phyloP scores from a whole-genome alignment of 2,113 vertebrate species.

The Corythornis madagascariensis region DNA sequence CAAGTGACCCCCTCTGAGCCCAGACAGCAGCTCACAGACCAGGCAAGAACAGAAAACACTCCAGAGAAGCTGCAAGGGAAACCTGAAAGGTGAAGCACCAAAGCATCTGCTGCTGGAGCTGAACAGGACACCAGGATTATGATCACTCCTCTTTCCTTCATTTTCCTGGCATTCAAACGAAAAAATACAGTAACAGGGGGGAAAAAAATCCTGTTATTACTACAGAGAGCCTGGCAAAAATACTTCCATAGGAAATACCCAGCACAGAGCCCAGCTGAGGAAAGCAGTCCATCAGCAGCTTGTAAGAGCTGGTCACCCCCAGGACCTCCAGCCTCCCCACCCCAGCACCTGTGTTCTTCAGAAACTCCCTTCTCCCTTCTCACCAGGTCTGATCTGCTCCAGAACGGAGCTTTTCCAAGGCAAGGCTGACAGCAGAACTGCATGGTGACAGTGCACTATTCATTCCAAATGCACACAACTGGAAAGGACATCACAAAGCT shows the following conservation, averaged over 20 bases:
- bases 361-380: not conserved
- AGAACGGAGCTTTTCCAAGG: not conserved
- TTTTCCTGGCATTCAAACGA: not conserved
- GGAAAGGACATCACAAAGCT: not conserved
- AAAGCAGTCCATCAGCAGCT: not conserved
- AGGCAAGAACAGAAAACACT: not conserved
- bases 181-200: not conserved
- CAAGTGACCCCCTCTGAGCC: not conserved
- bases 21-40: not conserved
- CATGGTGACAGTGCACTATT: not conserved
- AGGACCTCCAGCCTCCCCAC: not conserved
- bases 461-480: not conserved
- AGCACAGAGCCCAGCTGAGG: not conserved
- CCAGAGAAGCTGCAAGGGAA: not conserved
- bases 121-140: not conserved
- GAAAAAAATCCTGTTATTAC: not conserved
- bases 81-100: not conserved
- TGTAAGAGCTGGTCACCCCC: not conserved
- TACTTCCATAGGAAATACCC: not conserved
- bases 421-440: rapidly evolving
- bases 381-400: not conserved
- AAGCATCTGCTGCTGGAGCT: not conserved
- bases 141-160: not conserved
- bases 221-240: not conserved
- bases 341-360: not conserved